Evolutionary conservation across 2,888 invertebrate genomes (phyloP).

Genomic region (Nomada ferruginata): DNA sequence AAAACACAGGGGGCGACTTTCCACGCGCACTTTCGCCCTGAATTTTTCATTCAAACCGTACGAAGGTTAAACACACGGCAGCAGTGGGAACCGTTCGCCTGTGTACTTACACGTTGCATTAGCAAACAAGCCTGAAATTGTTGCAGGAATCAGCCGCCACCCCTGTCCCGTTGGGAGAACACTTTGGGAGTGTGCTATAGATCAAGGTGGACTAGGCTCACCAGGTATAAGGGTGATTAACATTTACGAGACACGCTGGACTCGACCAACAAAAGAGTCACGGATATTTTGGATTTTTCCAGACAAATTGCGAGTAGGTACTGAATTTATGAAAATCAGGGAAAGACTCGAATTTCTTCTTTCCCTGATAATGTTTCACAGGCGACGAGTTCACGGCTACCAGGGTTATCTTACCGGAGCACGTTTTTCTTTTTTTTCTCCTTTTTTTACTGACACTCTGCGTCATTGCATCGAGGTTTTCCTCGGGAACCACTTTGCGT

Average conservation of each 20-base stretch:
- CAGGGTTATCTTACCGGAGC: slow-evolving; percentile 33
- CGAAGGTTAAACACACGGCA: slow-evolving; percentile 11
- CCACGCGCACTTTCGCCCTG: background rate
- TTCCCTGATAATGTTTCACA: background rate
- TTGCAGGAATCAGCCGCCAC: slow-evolving; percentile 20
- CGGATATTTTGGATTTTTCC: background rate
- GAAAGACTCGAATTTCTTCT: slow-evolving; percentile 21
- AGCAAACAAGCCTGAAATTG: slow-evolving; percentile 34
- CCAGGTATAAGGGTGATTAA: slow-evolving; percentile 35
- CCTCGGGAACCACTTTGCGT: background rate
- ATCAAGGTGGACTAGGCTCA: slow-evolving; percentile 4
- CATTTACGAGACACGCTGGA: slow-evolving; percentile 24
- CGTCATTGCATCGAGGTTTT: background rate
- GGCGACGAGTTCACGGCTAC: slow-evolving; percentile 5
- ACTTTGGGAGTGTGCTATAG: background rate
- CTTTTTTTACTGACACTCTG: background rate
- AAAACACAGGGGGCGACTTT: background rate
- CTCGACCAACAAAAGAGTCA: slow-evolving; percentile 4
- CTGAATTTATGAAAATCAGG: background rate
- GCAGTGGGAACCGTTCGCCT: slow-evolving; percentile 3
- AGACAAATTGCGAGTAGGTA: too few species aligned
- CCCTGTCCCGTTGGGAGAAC: slow-evolving; percentile 10
- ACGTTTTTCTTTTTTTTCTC: background rate
- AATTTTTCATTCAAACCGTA: slow-evolving; percentile 16
- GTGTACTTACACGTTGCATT: slow-evolving; percentile 19